These are phyloP conservation scores for Andrena camellia DNA, from an alignment of 2,888 invertebrate genomes.

Conservation along the genomic window DNA sequence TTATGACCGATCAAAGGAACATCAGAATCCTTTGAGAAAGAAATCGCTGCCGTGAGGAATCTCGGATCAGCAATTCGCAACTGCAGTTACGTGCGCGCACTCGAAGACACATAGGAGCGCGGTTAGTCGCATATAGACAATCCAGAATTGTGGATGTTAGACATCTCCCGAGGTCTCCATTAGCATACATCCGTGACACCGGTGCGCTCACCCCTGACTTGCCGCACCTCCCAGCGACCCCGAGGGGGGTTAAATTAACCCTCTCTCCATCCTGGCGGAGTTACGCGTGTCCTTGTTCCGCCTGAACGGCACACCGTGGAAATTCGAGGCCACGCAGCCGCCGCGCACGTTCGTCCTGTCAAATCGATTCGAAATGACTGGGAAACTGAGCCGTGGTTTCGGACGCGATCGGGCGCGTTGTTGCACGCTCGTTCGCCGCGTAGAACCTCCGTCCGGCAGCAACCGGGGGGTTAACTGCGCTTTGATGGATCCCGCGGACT, in stretches of 20 bases:
- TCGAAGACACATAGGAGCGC: constrained; percentile 26
- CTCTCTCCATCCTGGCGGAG: constrained; percentile 63
- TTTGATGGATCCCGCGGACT: neutral
- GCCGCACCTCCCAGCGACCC: constrained; percentile 68
- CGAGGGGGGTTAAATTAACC: constrained; percentile 77
- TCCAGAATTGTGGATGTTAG: constrained; percentile 79
- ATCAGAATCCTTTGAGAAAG: neutral
- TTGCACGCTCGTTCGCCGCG: neutral
- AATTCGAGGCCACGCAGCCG: constrained; percentile 30
- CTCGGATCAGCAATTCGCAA: neutral
- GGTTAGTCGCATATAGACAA: constrained; percentile 71
- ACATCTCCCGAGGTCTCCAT: constrained; percentile 81
- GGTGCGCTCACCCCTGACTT: constrained; percentile 76
- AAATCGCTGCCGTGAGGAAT: constrained; percentile 25
- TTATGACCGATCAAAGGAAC: neutral
- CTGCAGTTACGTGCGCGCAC: constrained; percentile 3
- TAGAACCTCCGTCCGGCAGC: neutral
- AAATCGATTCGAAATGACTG: constrained; percentile 43
- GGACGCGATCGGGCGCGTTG: constrained; percentile 17
- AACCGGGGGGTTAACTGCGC: constrained; percentile 4
- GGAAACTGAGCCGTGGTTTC: constrained; percentile 39
- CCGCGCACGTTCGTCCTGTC: constrained; percentile 16
- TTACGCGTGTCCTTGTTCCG: constrained; percentile 57
- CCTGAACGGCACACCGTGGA: constrained; percentile 25
- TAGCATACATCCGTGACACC: constrained; percentile 82